These are phyloP conservation scores for Frieseomelitta varia DNA, from an alignment of 1,140 invertebrate genomes.

Conservation along the genomic window DNA sequence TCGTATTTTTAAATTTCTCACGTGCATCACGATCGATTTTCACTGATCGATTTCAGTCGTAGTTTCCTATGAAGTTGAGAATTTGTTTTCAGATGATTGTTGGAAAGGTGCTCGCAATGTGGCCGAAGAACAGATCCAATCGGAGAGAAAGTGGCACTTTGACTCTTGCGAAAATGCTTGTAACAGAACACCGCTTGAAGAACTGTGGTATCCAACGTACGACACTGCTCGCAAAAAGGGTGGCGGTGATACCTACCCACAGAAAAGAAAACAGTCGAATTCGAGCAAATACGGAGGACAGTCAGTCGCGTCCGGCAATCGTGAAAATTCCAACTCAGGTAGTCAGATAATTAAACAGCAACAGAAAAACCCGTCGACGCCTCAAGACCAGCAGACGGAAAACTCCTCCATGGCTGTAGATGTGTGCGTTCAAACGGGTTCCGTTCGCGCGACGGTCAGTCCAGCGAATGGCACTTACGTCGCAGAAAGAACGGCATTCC, in stretches of 20 bases:
- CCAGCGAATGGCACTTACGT: neutral
- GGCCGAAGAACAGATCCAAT: neutral
- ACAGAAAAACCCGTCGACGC: neutral
- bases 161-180: no score
- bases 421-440: neutral
- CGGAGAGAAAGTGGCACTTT: neutral
- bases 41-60: neutral
- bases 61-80: neutral
- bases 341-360: neutral
- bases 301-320: neutral
- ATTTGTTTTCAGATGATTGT: constrained; percentile 18
- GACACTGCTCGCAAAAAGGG: constrained; percentile 29
- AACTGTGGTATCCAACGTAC: neutral
- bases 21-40: neutral
- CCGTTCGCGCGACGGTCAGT: neutral
- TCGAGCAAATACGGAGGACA: neutral
- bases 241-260: constrained; percentile 31
- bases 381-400: neutral
- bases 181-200: neutral
- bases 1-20: neutral
- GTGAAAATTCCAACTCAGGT: neutral
- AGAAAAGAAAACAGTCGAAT: neutral
- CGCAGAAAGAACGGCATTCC: neutral
- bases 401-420: neutral
- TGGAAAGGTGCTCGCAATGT: neutral